phyloP scores from a whole-genome alignment of 2,113 vertebrate species.

The Scortum barcoo region DNA sequence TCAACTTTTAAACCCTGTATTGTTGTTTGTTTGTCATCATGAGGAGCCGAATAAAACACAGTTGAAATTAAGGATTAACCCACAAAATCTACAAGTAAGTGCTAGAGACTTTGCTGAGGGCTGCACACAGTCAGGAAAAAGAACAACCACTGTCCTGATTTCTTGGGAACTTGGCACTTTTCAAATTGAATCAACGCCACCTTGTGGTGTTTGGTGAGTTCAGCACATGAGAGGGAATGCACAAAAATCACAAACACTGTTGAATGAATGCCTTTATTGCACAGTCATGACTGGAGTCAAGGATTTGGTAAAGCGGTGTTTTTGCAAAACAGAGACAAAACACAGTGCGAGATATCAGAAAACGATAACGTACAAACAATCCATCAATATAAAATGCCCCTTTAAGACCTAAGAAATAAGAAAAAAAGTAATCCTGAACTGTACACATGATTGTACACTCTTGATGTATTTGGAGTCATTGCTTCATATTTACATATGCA shows the following conservation, averaged over 20 bases:
- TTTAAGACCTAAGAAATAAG: neutral
- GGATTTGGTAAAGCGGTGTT: constrained; percentile 52
- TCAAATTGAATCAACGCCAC: constrained; percentile 20
- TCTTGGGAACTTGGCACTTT: neutral
- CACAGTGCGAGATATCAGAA: constrained; percentile 30
- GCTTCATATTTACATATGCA: constrained; percentile 27
- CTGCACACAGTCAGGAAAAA: neutral
- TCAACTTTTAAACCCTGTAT: neutral
- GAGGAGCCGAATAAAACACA: neutral
- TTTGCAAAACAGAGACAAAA: constrained; percentile 14
- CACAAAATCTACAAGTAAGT: neutral
- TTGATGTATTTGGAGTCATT: neutral
- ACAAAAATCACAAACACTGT: neutral
- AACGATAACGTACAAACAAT: constrained; percentile 13
- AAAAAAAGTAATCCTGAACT: constrained; percentile 16
- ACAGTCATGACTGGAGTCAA: constrained; percentile 36
- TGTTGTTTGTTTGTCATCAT: too few relatives aligned
- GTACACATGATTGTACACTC: constrained; percentile 13
- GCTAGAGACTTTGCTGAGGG: neutral
- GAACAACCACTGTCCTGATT: too few relatives aligned
- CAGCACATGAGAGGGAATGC: neutral
- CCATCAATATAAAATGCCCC: constrained; percentile 15
- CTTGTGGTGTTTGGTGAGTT: constrained; percentile 39
- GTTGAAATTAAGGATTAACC: neutral
- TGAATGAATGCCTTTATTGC: constrained; percentile 52